phyloP scores from a whole-genome alignment of 2,797 vertebrate genomes.

The Ctenochaetus hawaiiensis region DNA sequence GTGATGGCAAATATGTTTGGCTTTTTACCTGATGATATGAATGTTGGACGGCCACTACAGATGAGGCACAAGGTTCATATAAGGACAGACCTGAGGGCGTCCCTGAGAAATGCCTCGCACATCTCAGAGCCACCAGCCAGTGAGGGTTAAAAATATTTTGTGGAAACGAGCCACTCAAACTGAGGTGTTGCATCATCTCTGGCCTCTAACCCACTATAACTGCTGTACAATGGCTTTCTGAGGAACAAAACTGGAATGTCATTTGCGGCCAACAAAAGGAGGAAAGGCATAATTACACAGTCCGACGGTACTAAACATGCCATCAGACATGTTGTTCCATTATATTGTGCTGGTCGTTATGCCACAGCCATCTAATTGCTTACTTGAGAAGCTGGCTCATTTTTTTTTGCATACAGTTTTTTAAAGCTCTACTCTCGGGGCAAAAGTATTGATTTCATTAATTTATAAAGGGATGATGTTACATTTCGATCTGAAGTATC shows the following conservation, averaged over 20 bases:
- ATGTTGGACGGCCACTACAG: neutral
- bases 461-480: constrained; percentile 1
- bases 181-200: constrained; percentile 69
- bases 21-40: neutral
- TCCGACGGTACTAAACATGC: constrained; percentile 28
- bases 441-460: constrained; percentile 12
- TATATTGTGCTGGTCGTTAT: neutral
- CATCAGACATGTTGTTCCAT: constrained; percentile 22
- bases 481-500: neutral
- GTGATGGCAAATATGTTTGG: neutral
- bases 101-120: constrained; percentile 6
- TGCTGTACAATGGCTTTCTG: constrained; percentile 67
- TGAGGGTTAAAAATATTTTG: constrained; percentile 35
- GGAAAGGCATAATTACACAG: constrained; percentile 44
- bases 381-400: constrained; percentile 1
- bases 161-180: constrained; percentile 33
- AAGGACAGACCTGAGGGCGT: neutral
- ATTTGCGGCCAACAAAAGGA: constrained; percentile 40
- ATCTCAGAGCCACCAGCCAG: neutral
- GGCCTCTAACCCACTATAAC: constrained; percentile 70
- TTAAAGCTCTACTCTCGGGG: neutral
- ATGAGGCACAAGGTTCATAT: neutral
- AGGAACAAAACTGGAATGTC: constrained; percentile 59
- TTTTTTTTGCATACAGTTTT: neutral
- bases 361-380: neutral